phyloP scores from a whole-genome alignment of 2,113 vertebrate genomes.

The Lasiurus cinereus region DNA sequence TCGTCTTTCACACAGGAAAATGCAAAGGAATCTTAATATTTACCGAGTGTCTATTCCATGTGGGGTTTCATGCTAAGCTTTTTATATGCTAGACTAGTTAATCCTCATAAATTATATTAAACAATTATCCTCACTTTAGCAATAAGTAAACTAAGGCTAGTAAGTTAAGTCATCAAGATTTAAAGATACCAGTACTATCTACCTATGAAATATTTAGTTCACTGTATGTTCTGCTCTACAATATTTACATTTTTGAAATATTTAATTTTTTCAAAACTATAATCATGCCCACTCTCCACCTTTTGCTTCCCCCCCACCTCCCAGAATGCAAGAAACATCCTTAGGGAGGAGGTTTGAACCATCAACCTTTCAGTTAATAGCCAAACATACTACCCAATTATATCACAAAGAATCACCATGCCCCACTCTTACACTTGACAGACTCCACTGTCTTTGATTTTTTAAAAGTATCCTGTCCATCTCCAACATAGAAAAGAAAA shows the following conservation, averaged over 20 bases:
- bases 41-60: neutral
- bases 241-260: slow-evolving; percentile 3
- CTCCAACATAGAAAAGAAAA: neutral
- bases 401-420: neutral
- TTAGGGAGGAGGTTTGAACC: neutral
- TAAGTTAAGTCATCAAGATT: neutral
- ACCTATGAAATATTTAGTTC: neutral
- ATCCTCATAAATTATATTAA: neutral
- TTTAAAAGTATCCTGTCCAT: neutral
- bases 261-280: slow-evolving; percentile 18
- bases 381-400: neutral
- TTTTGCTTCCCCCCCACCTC: neutral
- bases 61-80: neutral
- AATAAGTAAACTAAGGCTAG: neutral
- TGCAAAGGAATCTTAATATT: neutral
- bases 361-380: neutral
- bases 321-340: neutral
- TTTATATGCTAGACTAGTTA: neutral
- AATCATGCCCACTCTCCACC: neutral
- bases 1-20: neutral
- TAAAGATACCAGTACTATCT: neutral
- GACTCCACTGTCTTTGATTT: neutral
- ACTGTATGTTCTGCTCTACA: neutral
- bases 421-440: neutral
- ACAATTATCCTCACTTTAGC: slow-evolving; percentile 12